Conservation (phyloP, 2,888 invertebrate genomes). For the Boloria euphrosyne region DNA sequence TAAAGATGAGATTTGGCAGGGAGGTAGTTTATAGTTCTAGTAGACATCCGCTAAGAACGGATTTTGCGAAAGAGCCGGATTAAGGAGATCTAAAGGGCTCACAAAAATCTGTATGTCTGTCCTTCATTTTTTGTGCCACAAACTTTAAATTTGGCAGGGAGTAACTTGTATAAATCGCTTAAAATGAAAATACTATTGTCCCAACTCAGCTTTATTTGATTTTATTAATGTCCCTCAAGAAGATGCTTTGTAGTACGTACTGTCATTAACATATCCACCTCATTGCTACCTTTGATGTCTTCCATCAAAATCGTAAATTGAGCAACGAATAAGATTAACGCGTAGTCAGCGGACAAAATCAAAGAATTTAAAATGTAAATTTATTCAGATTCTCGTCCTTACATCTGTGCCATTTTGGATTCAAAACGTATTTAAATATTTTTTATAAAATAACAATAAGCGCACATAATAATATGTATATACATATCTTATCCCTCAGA, state of each 20-base stretch:
- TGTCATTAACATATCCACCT: conserved; percentile 13
- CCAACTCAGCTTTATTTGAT: not conserved
- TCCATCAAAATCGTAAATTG: conserved; percentile 21
- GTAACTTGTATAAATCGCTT: conserved; percentile 1
- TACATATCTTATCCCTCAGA: too few species aligned
- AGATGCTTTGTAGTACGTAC: conserved; percentile 7
- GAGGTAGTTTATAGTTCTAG: too few species aligned
- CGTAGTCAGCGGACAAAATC: conserved; percentile 3
- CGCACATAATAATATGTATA: too few species aligned
- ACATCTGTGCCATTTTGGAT: not conserved
- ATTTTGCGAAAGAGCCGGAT: too few species aligned
- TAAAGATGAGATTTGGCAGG: too few species aligned
- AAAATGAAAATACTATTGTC: conserved; percentile 1
- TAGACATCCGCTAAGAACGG: too few species aligned
- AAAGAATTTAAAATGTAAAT: not conserved
- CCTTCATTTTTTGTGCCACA: too few species aligned
- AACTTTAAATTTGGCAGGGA: too few species aligned
- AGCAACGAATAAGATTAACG: conserved; percentile 11
- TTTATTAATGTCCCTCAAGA: conserved; percentile 13
- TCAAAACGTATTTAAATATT: not conserved
- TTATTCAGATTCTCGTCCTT: not conserved
- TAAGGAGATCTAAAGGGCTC: too few species aligned
- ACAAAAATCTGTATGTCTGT: too few species aligned
- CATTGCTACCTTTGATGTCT: conserved; percentile 22
- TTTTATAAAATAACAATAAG: too few species aligned